These are phyloP conservation scores for Pseudachorutes palmiensis DNA, from an alignment of 1,140 invertebrate genomes.

Conservation along the genomic window DNA sequence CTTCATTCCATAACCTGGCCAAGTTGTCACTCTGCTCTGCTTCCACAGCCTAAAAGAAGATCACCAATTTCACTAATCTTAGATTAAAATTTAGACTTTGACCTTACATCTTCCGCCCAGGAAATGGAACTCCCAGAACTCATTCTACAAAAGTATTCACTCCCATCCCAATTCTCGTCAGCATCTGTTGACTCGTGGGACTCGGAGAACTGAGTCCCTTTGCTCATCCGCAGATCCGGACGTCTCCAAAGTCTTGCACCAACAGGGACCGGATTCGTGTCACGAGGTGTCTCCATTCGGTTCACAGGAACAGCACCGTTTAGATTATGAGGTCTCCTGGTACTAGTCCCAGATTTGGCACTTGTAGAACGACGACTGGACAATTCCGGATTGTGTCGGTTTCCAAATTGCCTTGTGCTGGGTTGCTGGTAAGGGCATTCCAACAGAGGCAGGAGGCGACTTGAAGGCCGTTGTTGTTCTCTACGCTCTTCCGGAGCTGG, in stretches of 20 bases:
- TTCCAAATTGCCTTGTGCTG: too few species aligned
- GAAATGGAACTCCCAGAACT: slow-evolving; percentile 5
- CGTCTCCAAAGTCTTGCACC: not conserved
- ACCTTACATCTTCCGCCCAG: slow-evolving; percentile 3
- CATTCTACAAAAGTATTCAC: not conserved
- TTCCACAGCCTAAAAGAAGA: slow-evolving; percentile 1
- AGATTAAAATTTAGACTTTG: not conserved
- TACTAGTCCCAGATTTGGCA: too few species aligned
- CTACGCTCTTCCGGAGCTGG: too few species aligned
- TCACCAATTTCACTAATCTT: not conserved
- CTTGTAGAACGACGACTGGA: too few species aligned
- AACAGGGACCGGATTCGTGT: too few species aligned
- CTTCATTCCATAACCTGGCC: slow-evolving; percentile 3
- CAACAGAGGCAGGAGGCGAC: too few species aligned
- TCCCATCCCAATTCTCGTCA: not conserved
- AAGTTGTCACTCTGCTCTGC: not conserved
- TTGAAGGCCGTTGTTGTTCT: too few species aligned
- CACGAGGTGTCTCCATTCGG: too few species aligned
- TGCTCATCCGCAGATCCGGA: not conserved
- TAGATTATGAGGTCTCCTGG: too few species aligned
- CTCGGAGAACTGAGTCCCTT: not conserved
- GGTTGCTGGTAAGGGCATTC: too few species aligned
- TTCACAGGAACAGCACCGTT: too few species aligned
- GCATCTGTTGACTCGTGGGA: not conserved
- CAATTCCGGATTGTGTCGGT: too few species aligned